Percentiles rank a stretch among this genome's conserved stretches.
phyloP scores from a whole-genome alignment of 2,797 vertebrate species.

The Coreius guichenoti region DNA sequence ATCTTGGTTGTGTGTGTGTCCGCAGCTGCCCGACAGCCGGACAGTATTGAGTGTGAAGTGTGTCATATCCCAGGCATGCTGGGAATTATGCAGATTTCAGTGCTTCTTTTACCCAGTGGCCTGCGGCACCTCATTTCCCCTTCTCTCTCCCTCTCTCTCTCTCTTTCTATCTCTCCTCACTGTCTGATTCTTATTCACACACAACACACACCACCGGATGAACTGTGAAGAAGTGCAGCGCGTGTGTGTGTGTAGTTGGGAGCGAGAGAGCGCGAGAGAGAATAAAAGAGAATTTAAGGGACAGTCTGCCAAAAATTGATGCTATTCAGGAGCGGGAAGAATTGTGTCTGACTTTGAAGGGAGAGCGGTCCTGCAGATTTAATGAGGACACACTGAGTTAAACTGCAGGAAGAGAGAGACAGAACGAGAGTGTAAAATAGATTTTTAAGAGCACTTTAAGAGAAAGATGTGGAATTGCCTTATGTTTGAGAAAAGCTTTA shows the following conservation, averaged over 20 bases:
- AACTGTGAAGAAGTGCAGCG: constrained; percentile 56
- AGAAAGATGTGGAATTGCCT: constrained; percentile 37
- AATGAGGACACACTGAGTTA: constrained; percentile 51
- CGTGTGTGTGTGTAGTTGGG: constrained; percentile 32
- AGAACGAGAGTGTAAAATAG: constrained; percentile 13
- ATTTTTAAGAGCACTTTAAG: constrained; percentile 39
- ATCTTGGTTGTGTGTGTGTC: constrained; percentile 41
- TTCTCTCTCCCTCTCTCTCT: constrained; percentile 23
- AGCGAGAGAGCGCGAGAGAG: constrained; percentile 19
- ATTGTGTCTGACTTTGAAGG: constrained; percentile 49
- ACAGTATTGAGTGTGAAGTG: constrained; percentile 56
- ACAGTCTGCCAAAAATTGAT: constrained; percentile 77
- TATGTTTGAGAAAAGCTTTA: constrained; percentile 35
- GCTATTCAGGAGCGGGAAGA: constrained; percentile 43
- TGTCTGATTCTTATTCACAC: constrained; percentile 56
- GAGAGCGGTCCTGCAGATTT: constrained; percentile 43
- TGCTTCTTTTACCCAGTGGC: constrained; percentile 56
- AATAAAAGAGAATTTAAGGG: constrained; percentile 69
- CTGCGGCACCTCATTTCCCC: constrained; percentile 50
- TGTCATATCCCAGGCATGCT: constrained; percentile 51
- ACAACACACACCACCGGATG: constrained; percentile 44
- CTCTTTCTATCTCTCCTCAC: constrained; percentile 26
- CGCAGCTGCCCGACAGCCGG: constrained; percentile 29
- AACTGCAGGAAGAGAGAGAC: constrained; percentile 37
- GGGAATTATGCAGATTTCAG: constrained; percentile 61